Conservation (phyloP, 2,113 vertebrate species). For the Romanogobio albipinnatus region DNA sequence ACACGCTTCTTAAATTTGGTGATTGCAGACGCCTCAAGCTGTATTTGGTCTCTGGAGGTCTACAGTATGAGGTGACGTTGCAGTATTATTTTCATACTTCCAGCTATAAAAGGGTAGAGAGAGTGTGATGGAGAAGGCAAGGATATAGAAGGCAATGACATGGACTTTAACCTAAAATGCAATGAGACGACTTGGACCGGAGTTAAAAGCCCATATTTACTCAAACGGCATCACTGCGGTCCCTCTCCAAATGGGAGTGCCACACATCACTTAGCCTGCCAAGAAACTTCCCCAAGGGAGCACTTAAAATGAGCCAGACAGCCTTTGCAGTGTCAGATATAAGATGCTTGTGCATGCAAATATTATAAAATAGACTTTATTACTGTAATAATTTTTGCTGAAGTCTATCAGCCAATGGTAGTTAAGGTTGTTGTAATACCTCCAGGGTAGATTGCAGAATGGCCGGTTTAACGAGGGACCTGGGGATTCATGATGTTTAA, state of each 20-base stretch:
- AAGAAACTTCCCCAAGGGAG: conserved; percentile 62
- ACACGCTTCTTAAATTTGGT: conserved; percentile 36
- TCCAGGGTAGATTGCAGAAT: conserved; percentile 63
- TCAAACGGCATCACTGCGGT: conserved; percentile 58
- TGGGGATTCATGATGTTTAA: conserved; percentile 73
- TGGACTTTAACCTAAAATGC: conserved; percentile 10
- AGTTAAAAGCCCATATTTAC: conserved; percentile 49
- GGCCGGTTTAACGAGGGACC: conserved; percentile 66
- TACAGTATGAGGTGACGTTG: background rate
- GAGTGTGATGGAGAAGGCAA: background rate
- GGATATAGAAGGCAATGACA: background rate
- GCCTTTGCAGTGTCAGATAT: conserved; percentile 67
- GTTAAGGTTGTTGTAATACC: conserved; percentile 70
- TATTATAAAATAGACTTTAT: conserved; percentile 75
- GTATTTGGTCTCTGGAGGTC: conserved; percentile 16
- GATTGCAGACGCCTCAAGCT: conserved; percentile 24
- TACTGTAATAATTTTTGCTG: conserved; percentile 75
- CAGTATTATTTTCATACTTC: conserved; percentile 17
- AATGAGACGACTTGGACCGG: background rate
- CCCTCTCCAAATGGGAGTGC: conserved; percentile 46
- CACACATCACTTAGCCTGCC: conserved; percentile 61
- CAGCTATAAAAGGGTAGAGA: background rate
- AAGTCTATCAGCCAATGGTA: conserved; percentile 69
- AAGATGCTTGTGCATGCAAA: conserved; percentile 75
- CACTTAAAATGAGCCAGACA: conserved; percentile 68